Percentiles rank a stretch among this genome's conserved stretches.
Evolutionary conservation across 1,140 invertebrate species (phyloP).

Genomic region (Aphidius ervi): DNA sequence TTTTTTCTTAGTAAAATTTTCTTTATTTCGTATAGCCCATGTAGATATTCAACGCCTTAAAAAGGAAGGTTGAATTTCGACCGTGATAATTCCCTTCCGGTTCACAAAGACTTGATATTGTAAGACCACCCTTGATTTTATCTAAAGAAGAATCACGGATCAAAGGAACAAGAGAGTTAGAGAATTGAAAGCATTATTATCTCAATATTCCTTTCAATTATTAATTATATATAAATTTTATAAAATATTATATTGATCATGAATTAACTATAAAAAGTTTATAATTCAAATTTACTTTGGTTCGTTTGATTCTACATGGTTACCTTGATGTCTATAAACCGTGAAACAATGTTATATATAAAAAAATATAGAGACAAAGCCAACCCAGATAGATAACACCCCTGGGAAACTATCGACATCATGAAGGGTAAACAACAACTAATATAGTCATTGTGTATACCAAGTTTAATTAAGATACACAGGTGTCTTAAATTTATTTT

Average conservation of each 20-base stretch:
- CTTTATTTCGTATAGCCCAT: not conserved
- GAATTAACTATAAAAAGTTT: no score
- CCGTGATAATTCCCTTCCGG: constrained; percentile 4
- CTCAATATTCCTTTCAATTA: no score
- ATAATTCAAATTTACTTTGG: no score
- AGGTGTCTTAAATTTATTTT: constrained; percentile 21
- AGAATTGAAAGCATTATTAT: no score
- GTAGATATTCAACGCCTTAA: not conserved
- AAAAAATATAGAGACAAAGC: no score
- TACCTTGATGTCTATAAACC: no score
- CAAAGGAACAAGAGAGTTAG: not conserved
- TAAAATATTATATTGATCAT: no score
- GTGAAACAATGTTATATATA: not conserved
- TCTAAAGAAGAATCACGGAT: constrained; percentile 1
- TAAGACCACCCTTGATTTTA: not conserved
- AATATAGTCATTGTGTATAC: constrained; percentile 28
- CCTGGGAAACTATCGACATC: constrained; percentile 32
- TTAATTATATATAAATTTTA: no score
- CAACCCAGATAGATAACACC: constrained; percentile 34
- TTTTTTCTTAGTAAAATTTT: no score
- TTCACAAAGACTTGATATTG: not conserved
- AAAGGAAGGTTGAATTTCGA: constrained; percentile 2
- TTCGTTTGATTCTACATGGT: no score
- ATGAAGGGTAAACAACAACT: constrained; percentile 9
- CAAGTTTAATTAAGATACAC: constrained; percentile 46